Evolutionary conservation across 2,113 vertebrate genomes (phyloP).

Genomic region (Prinia subflava): DNA sequence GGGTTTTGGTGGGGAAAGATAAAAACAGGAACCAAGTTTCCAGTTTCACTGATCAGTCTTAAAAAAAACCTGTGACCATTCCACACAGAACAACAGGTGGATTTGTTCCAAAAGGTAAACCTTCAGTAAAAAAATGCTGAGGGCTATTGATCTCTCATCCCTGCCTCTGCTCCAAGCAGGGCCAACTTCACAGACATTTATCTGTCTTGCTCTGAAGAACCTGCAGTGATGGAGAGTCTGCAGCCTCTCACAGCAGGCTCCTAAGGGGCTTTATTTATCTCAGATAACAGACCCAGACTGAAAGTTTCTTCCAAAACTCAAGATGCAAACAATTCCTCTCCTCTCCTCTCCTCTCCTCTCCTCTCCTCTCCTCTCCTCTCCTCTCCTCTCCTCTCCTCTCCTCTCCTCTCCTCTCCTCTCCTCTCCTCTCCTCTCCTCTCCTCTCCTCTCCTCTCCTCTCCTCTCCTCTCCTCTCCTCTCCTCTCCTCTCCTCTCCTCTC

Average conservation of each 20-base stretch:
- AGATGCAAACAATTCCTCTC: background rate
- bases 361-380: background rate
- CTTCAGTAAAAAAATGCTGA: background rate
- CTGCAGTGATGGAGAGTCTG: background rate
- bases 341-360: background rate
- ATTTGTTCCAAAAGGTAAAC: background rate
- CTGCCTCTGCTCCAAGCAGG: background rate
- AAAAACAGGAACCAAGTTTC: background rate
- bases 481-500: background rate
- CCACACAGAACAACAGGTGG: background rate
- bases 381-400: too few relatives aligned
- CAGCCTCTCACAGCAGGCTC: background rate
- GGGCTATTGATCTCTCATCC: background rate
- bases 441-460: background rate
- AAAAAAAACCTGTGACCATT: background rate
- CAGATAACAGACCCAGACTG: background rate
- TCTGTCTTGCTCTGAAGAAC: background rate
- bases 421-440: background rate
- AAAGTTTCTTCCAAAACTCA: background rate
- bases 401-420: too few relatives aligned
- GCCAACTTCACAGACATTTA: background rate
- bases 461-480: background rate
- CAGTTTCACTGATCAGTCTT: background rate
- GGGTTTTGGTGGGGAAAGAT: background rate
- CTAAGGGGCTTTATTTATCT: background rate